Base-by-base conservation (phyloP, 2,797 vertebrate species). In the Morelia viridis region DNA sequence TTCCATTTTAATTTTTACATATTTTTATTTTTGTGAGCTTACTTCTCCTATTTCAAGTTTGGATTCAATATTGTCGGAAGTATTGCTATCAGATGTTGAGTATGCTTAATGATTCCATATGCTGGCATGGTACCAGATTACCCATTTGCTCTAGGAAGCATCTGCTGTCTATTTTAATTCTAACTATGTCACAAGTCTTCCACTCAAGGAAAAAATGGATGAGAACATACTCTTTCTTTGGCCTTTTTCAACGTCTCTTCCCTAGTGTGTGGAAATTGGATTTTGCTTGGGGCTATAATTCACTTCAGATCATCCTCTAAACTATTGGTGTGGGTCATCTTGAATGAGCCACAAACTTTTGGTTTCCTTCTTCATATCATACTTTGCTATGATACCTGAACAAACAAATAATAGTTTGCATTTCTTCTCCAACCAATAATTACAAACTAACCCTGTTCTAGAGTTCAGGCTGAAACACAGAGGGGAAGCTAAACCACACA, bases 71-170 rank as follows among this genome's bases (percentile, higher is more conserved):
- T 94, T 80, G 90, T 91, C 92, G 94, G 94, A 94, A 92, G 58
- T 65, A 94, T 95, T 92, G 76, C 86, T 94, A 65, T 89, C 93
- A 95, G 95, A 95, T 95, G 92, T 95, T 96, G 92, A 93, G 92
- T 94, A 94, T 68, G 83, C 94, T 90, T 93, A 86, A 68, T 0
- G 3, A 93, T 93, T 95, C 90, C 90, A 88, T 94, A 96, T 88
- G 93, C 92, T 87, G 95, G 90, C 87, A 92, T 91, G 90, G 90
- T 90, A 88, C 89, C 84, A 90, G 91, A 93, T 94, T 91, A 89
- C 92, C 88, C 94, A 93, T 88, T 94, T 94, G 89, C 46, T 91
- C 94, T 91, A 91, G 11, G 35, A 90, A 65, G 64, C 91, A 94
- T 92, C 89, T 95, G 90, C 93, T 94, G 89, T 93, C 57, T 93